Base-by-base conservation (phyloP, 2,797 vertebrate genomes). In the Malurus leucopterus region DNA sequence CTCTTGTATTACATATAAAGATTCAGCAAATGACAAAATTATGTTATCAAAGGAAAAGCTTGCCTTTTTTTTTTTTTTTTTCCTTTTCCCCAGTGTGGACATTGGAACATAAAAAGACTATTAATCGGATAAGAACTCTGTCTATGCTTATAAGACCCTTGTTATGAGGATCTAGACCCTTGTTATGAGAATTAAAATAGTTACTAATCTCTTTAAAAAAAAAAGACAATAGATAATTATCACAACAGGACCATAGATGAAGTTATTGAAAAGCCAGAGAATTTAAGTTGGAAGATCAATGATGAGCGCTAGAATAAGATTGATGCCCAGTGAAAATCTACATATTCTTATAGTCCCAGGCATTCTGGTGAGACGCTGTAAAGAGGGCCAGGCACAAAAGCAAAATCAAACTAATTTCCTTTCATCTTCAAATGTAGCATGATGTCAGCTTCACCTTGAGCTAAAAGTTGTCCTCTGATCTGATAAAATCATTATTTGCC, bases 401-500 rank as follows among this genome's bases (percentile, higher is more conserved):
- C 46, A 72, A 58, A 88, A 71, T 88, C 40, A 38, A 50, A 79
- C 65, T 69, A 3, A 19, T 86, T 92, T 88, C 64, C n/a, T 77
- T 88, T 88, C 38, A 49, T 89, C 73, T 91, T 80, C 64, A 85
- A 65, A 90, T 80, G 72, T 44, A 69, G 19, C 27, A 24, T 32
- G 40, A 26, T 87, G 51, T 44, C 65, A 79, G 17, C 72, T 74
- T 91, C 54, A 88, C 61, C 74, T 83, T 91, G 64, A 93, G 64
- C 71, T 89, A 46, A 73, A 61, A 71, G 85, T 73, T 80, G 40
- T 73, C 64, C 81, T 80, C 61, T 79, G 58, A 57, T 79, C 34
- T 61, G 65, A 87, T 90, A 63, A 91, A 87, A 80, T 64, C 57
- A 54, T 85, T 83, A 82, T 89, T 87, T 95, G 54, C 72, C 84